Evolutionary conservation across 2,888 invertebrate genomes (phyloP).

Genomic region (Desoria tigrina): DNA sequence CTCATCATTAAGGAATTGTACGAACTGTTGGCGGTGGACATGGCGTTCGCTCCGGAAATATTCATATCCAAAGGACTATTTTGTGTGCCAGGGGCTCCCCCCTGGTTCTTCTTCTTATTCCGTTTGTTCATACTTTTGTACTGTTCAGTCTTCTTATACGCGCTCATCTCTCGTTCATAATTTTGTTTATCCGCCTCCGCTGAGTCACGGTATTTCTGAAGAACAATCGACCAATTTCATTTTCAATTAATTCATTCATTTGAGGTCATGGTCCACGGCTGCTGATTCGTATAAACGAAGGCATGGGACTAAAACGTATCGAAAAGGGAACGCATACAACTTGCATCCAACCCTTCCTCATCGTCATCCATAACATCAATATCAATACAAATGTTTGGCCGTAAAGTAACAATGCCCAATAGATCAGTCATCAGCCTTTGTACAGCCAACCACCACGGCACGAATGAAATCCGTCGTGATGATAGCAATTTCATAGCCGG

Average conservation of each 20-base stretch:
- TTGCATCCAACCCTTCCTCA: no score
- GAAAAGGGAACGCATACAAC: no score
- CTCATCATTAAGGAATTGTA: slow-evolving; percentile 42
- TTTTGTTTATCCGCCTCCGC: slow-evolving; percentile 90
- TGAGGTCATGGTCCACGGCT: no score
- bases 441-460: no score
- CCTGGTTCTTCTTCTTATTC: slow-evolving; percentile 54
- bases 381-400: no score
- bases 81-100: slow-evolving; percentile 46
- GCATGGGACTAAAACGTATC: no score
- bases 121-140: slow-evolving; percentile 64
- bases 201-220: slow-evolving; percentile 79
- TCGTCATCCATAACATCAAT: no score
- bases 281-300: background rate
- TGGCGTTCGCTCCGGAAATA: slow-evolving; percentile 50
- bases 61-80: slow-evolving; percentile 48
- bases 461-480: background rate
- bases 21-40: slow-evolving; percentile 49
- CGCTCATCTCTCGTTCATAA: slow-evolving; percentile 78
- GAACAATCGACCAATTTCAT: background rate
- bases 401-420: no score
- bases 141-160: slow-evolving; percentile 85
- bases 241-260: background rate
- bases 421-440: no score
- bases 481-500: background rate